Conservation (phyloP, 2,113 vertebrate genomes). For the Saimiri boliviensis region DNA sequence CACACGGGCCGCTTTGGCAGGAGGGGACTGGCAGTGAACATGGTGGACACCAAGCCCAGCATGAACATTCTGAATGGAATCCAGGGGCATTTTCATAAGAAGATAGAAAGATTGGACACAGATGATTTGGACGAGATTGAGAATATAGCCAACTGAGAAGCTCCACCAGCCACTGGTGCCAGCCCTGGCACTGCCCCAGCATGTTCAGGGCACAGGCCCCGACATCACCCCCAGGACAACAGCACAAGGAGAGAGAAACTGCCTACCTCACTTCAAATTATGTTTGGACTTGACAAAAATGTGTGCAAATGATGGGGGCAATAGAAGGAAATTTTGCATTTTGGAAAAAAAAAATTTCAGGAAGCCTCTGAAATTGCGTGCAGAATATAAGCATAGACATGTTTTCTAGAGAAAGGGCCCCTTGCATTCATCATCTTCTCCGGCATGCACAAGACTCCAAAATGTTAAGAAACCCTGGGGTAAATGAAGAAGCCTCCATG, state of each 20-base stretch:
- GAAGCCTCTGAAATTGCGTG: background rate
- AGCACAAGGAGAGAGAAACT: slow-evolving; percentile 81
- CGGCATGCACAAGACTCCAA: background rate
- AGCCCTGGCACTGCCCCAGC: slow-evolving; percentile 67
- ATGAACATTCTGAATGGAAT: slow-evolving; percentile 94
- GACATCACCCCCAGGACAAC: slow-evolving; percentile 51
- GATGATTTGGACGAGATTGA: slow-evolving; percentile 93
- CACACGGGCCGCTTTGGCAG: slow-evolving; percentile 95
- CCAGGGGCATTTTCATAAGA: slow-evolving; percentile 94
- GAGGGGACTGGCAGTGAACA: slow-evolving; percentile 76
- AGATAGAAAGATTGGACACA: slow-evolving; percentile 90
- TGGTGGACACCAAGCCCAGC: slow-evolving; percentile 92
- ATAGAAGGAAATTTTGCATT: slow-evolving; percentile 10
- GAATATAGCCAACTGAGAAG: slow-evolving; percentile 88
- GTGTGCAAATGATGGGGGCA: background rate
- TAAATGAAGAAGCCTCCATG: background rate
- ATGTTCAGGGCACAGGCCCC: slow-evolving; percentile 65
- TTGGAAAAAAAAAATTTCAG: background rate
- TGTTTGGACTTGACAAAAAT: slow-evolving; percentile 83
- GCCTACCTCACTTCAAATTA: slow-evolving; percentile 85
- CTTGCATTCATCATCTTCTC: background rate
- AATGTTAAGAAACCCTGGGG: background rate
- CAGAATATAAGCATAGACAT: background rate
- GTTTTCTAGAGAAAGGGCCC: background rate
- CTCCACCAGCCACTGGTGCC: slow-evolving; percentile 46